A percentile compares a stretch with the other conserved stretches of the same genome.
These are phyloP conservation scores for Brotula barbata DNA, from an alignment of 2,797 vertebrate species.

Conservation along the genomic window DNA sequence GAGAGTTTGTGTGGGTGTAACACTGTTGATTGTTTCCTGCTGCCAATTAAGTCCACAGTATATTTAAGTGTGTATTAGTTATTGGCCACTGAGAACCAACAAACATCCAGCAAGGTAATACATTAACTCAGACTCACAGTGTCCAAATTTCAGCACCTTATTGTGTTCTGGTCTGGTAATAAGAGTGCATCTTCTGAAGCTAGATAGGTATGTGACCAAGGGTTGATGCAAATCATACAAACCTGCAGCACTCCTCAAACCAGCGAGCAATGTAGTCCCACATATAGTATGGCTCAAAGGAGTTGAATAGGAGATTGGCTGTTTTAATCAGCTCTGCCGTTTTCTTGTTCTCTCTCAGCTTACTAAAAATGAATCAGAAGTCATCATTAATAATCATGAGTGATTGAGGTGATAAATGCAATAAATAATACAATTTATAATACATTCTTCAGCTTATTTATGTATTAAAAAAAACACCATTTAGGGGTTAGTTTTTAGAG, in stretches of 20 bases:
- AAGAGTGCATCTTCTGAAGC: too few relatives aligned
- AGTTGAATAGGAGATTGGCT: conserved; percentile 98
- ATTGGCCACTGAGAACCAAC: too few relatives aligned
- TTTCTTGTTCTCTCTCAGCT: conserved; percentile 97
- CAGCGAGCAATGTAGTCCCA: conserved; percentile 98
- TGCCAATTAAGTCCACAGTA: neutral
- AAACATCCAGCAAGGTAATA: too few relatives aligned
- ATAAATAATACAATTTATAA: too few relatives aligned
- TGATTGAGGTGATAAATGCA: too few relatives aligned
- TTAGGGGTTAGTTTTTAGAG: too few relatives aligned
- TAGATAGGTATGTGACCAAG: neutral
- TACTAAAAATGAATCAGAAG: conserved; percentile 76
- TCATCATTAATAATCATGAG: neutral
- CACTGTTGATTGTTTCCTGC: neutral
- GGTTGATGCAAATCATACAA: conserved; percentile 23
- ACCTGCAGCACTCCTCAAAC: conserved; percentile 99
- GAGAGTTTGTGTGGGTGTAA: neutral
- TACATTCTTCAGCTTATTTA: too few relatives aligned
- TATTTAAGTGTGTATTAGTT: neutral
- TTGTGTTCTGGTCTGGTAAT: too few relatives aligned
- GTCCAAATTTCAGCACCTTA: too few relatives aligned
- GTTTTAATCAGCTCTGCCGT: conserved; percentile 98
- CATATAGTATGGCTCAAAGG: conserved; percentile 99
- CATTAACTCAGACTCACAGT: too few relatives aligned
- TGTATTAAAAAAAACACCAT: too few relatives aligned